Conservation (phyloP, 53 echinoderm and acorn worm genomes). For the Holothuria scabra region DNA sequence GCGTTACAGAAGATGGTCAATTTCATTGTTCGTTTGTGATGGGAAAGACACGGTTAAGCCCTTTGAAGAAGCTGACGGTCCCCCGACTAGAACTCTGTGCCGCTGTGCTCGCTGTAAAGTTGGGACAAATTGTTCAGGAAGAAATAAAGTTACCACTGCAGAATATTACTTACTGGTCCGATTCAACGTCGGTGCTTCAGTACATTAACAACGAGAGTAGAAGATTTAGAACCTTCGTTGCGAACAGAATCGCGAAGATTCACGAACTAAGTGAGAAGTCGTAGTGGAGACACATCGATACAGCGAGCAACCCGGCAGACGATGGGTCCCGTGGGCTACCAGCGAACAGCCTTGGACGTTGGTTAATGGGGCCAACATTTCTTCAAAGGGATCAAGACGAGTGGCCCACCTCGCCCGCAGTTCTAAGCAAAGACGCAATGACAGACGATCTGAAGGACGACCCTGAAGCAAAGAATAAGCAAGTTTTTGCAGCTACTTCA, state of each 20-base stretch:
- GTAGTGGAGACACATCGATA: slow-evolving; percentile 61
- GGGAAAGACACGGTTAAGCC: slow-evolving; percentile 53
- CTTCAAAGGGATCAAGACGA: slow-evolving; percentile 30
- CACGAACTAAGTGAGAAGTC: slow-evolving; percentile 50
- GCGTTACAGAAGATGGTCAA: background rate
- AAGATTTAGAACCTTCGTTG: slow-evolving; percentile 64
- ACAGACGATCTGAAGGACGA: slow-evolving; percentile 27
- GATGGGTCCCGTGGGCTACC: slow-evolving; percentile 56
- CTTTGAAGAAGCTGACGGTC: slow-evolving; percentile 45
- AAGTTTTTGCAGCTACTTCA: slow-evolving; percentile 14
- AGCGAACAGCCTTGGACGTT: slow-evolving; percentile 32
- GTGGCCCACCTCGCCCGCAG: slow-evolving; percentile 46
- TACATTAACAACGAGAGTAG: slow-evolving; percentile 59
- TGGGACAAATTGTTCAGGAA: slow-evolving; percentile 53
- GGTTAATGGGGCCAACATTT: slow-evolving; percentile 57
- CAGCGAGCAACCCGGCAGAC: slow-evolving; percentile 55
- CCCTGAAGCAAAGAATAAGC: slow-evolving; percentile 53
- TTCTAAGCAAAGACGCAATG: background rate
- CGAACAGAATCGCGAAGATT: slow-evolving; percentile 59
- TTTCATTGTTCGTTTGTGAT: slow-evolving; percentile 56
- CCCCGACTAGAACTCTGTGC: slow-evolving; percentile 53
- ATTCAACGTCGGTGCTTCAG: slow-evolving; percentile 55
- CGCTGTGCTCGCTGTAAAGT: slow-evolving; percentile 44
- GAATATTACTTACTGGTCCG: slow-evolving; percentile 52
- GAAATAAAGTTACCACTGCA: slow-evolving; percentile 44